Evolutionary conservation across 2,113 vertebrate species (phyloP).

Genomic region (Antechinus stuartii): DNA sequence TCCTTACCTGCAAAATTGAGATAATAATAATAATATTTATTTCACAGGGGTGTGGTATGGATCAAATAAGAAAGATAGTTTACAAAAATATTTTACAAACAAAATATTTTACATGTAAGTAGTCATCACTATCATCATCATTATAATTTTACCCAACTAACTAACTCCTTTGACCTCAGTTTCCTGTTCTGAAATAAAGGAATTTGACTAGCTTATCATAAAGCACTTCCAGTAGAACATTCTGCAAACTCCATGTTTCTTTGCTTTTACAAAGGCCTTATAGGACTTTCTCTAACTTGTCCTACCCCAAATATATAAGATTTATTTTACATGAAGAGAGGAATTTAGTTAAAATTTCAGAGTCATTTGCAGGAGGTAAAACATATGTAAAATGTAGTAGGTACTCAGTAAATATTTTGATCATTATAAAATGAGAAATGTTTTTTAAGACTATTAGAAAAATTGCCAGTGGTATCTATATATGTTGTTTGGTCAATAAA

Average conservation of each 20-base stretch:
- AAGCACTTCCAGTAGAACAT: background rate
- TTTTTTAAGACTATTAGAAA: background rate
- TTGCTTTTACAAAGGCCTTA: background rate
- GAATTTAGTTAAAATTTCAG: background rate
- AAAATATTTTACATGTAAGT: no score
- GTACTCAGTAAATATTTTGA: conserved; percentile 18
- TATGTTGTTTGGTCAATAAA: background rate
- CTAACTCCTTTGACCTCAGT: background rate
- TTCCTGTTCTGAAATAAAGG: background rate
- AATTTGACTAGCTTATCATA: background rate
- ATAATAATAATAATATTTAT: no score
- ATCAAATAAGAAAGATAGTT: no score
- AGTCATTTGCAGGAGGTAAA: background rate
- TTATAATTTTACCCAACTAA: background rate
- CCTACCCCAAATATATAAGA: background rate
- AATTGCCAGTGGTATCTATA: background rate
- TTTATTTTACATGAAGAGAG: background rate
- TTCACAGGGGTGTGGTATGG: no score
- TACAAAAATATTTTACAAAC: no score
- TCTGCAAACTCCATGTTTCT: background rate
- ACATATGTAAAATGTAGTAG: background rate
- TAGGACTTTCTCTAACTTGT: background rate
- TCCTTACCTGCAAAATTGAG: background rate
- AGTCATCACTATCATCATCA: no score
- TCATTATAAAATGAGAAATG: background rate